Percentiles rank a stretch among this genome's conserved stretches.
Evolutionary conservation across 2,797 vertebrate genomes (phyloP).

Genomic region (Kryptopterus vitreolus): DNA sequence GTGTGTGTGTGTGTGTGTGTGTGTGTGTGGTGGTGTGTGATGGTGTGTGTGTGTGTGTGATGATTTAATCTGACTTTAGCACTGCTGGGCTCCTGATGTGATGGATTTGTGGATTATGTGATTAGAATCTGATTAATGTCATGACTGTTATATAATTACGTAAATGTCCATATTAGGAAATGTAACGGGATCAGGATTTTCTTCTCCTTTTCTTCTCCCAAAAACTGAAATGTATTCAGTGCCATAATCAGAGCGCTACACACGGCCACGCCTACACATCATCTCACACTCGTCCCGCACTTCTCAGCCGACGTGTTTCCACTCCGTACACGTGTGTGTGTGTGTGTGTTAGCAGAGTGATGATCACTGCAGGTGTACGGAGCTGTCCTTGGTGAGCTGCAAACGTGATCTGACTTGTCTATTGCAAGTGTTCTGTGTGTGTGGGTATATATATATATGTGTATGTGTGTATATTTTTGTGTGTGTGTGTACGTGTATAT

Average conservation of each 20-base stretch:
- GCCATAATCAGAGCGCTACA: neutral
- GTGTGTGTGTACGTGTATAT: too few species aligned
- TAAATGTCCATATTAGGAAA: neutral
- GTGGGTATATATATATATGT: too few species aligned
- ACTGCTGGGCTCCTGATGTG: too few species aligned
- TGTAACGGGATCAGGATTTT: neutral
- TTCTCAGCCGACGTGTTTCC: slow-evolving; percentile 1
- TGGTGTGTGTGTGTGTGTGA: too few species aligned
- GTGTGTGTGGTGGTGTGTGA: too few species aligned
- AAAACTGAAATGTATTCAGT: neutral
- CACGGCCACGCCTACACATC: neutral
- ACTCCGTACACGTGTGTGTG: neutral
- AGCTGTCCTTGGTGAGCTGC: neutral
- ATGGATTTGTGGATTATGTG: too few species aligned
- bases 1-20: too few species aligned
- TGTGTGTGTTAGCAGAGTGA: neutral
- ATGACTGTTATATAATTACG: too few species aligned
- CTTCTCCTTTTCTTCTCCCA: neutral
- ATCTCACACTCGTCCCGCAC: neutral
- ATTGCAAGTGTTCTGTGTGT: neutral
- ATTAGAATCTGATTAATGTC: neutral
- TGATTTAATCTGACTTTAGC: too few species aligned
- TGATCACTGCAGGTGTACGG: neutral
- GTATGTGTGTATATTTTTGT: too few species aligned
- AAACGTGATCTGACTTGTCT: neutral